Percentiles rank a stretch among this genome's conserved stretches.
Evolutionary conservation across 30 jellyfish, hydroid and myxozoan species (phyloP).

Genomic region (Chironex yamaguchii): DNA sequence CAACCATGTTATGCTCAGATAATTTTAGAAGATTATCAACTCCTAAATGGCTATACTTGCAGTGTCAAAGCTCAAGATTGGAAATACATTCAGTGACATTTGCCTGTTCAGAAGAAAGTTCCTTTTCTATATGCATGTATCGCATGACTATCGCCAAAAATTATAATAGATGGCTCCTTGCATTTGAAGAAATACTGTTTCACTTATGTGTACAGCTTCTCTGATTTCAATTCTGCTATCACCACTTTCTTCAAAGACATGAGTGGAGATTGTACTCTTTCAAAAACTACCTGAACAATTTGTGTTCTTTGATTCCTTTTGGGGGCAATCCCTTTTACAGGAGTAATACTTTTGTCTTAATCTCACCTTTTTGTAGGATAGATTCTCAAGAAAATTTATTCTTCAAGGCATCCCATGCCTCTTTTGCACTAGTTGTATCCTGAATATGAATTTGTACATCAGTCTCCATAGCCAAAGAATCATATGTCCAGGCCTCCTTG

Average conservation of each 20-base stretch:
- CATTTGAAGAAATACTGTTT: too few species aligned
- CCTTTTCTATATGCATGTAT: slow-evolving; percentile 58
- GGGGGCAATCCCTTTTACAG: neutral
- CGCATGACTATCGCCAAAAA: slow-evolving; percentile 38
- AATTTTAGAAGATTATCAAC: too few species aligned
- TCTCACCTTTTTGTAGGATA: slow-evolving; percentile 29
- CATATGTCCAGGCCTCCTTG: slow-evolving; percentile 43
- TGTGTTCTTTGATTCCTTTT: slow-evolving; percentile 20
- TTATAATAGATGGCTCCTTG: slow-evolving; percentile 39
- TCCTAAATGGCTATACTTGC: too few species aligned
- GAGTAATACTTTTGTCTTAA: slow-evolving; percentile 46
- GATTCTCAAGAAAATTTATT: slow-evolving; percentile 23
- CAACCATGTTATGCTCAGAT: too few species aligned
- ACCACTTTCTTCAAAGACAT: slow-evolving; percentile 30
- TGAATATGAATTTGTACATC: slow-evolving; percentile 8
- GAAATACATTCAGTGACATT: too few species aligned
- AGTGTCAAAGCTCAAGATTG: too few species aligned
- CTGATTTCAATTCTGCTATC: slow-evolving; percentile 52
- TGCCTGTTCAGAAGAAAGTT: too few species aligned
- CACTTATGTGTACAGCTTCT: slow-evolving; percentile 60
- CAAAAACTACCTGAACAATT: slow-evolving; percentile 1
- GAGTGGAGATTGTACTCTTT: slow-evolving; percentile 24
- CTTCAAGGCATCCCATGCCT: slow-evolving; percentile 31
- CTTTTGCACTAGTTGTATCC: slow-evolving; percentile 3
- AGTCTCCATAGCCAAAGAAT: slow-evolving; percentile 19